phyloP scores from a whole-genome alignment of 2,113 vertebrate genomes.

The Platysteira castanea region DNA sequence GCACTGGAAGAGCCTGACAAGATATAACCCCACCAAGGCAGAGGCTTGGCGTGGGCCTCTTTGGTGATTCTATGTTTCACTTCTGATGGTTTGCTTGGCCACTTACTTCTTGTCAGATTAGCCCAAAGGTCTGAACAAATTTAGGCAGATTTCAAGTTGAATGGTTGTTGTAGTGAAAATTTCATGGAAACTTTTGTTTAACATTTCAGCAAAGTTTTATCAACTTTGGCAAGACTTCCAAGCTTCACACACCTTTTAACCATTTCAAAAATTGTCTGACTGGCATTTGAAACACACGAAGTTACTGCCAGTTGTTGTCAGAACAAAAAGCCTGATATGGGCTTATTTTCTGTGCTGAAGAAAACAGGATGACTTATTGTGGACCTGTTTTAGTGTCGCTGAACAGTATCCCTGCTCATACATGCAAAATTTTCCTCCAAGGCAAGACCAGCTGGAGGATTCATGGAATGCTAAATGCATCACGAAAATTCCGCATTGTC shows the following conservation, averaged over 20 bases:
- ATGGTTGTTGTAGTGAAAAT: not conserved
- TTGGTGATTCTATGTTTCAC: not conserved
- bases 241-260: not conserved
- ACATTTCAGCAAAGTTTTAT: not conserved
- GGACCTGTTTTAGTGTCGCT: not conserved
- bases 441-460: not conserved
- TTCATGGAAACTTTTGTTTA: not conserved
- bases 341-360: not conserved
- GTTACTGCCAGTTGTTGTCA: not conserved
- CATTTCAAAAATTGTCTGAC: not conserved
- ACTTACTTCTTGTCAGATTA: not conserved
- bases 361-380: not conserved
- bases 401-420: not conserved
- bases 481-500: not conserved
- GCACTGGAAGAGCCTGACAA: not conserved
- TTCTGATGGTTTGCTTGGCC: not conserved
- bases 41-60: not conserved
- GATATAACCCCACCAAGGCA: not conserved
- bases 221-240: not conserved
- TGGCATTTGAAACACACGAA: not conserved
- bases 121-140: not conserved
- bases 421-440: not conserved
- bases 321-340: not conserved
- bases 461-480: not conserved
- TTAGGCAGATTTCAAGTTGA: not conserved